Conservation (phyloP, 2,888 invertebrate species). For the Gisinianus flammeolus region DNA sequence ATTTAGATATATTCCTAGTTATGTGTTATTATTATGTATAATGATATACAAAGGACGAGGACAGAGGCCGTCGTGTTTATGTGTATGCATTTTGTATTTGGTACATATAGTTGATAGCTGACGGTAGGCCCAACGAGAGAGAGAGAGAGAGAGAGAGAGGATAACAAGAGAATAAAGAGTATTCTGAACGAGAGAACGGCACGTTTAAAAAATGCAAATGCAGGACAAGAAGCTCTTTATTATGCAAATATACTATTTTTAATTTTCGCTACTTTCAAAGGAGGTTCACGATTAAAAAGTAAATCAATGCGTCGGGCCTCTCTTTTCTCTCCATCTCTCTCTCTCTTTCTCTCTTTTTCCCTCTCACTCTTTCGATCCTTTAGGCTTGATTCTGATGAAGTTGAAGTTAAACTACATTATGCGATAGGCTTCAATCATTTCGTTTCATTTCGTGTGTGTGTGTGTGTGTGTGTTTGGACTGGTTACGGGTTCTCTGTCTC, state of each 20-base stretch:
- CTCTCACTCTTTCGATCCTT: not conserved
- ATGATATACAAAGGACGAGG: not conserved
- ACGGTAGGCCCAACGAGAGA: no score
- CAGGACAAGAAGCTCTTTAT: constrained; percentile 49
- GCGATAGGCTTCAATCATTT: constrained; percentile 9
- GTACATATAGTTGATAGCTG: no score
- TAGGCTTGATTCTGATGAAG: not conserved
- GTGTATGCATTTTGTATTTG: no score
- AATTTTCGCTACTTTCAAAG: constrained; percentile 51
- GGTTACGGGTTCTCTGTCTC: not conserved
- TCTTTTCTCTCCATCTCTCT: not conserved
- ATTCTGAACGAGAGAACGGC: constrained; percentile 5
- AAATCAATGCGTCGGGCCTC: constrained; percentile 38
- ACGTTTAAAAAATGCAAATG: constrained; percentile 45
- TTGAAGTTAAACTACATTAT: not conserved
- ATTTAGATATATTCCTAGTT: constrained; percentile 1
- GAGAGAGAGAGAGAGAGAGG: constrained; percentile 2
- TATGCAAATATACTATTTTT: constrained; percentile 57
- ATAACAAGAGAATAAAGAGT: constrained; percentile 21
- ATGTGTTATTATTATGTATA: no score
- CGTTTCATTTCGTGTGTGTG: not conserved
- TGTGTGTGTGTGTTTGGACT: not conserved
- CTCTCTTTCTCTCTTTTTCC: not conserved
- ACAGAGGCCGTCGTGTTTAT: no score
- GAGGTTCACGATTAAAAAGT: constrained; percentile 44